Base-by-base conservation (phyloP, 2,797 vertebrate genomes). In the Nyctibius grandis region DNA sequence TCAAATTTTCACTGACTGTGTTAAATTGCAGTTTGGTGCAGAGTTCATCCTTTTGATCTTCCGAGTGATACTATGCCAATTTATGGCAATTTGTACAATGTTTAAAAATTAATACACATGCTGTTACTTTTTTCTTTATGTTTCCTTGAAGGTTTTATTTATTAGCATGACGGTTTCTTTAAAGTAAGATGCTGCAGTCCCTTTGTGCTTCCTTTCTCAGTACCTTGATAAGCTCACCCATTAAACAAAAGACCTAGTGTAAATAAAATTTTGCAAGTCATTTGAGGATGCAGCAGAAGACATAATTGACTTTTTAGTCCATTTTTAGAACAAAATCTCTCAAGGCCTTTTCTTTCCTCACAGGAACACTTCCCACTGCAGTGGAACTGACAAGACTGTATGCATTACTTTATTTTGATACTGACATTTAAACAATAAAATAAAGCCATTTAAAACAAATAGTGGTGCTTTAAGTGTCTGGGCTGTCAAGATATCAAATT, bases 381-480 rank as follows among this genome's bases (percentile, higher is more conserved):
- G 86, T 68, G 54, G 84, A 88, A 94, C 92, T 97, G 97, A 98
- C 98, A 98, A 94, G 97, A 89, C 91, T 94, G 85, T 97, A 65
- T 97, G 96, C 96, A 75, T 98, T 97, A 97, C 95, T 97, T 98
- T 98, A 97, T 98, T 98, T 98, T 98, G 97, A 98, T 98, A 98
- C 98, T 98, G 98, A 98, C 97, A 98, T 98, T 98, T 98, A 98
- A 98, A 97, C 98, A 98, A 98, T 98, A 98, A 98, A 98, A 98
- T 98, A 98, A 98, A 98, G 97, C 97, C 97, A 98, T 97, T 98
- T 98, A 98, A 98, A 98, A 98, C 97, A 98, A 98, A 97, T 98
- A 98, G 97, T 97, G 97, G 98, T 97, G 96, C 97, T 98, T 98
- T 98, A 97, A 98, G 96, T 98, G 97, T 98, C 97, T 97, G 85